These are phyloP conservation scores for Phortica variegata DNA, from an alignment of 1,140 invertebrate genomes.

Conservation along the genomic window DNA sequence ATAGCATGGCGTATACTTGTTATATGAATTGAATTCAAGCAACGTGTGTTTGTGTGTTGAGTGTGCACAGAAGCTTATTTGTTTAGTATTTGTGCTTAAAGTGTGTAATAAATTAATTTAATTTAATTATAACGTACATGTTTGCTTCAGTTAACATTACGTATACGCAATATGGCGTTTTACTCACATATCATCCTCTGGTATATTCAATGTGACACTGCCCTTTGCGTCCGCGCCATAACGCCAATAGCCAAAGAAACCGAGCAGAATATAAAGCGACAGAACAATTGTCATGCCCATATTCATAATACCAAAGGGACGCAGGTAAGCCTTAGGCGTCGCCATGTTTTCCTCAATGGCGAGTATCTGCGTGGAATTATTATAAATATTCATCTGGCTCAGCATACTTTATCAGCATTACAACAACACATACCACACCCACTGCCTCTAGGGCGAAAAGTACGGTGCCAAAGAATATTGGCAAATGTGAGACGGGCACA, in stretches of 20 bases:
- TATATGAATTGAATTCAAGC: too few relatives aligned
- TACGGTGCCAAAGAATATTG: slow-evolving; percentile 82
- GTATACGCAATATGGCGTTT: slow-evolving; percentile 1
- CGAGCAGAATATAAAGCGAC: slow-evolving; percentile 71
- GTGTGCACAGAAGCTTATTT: too few relatives aligned
- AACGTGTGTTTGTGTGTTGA: too few relatives aligned
- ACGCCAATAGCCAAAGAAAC: slow-evolving; percentile 80
- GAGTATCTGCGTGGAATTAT: slow-evolving; percentile 64
- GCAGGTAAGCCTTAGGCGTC: slow-evolving; percentile 71
- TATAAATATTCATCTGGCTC: not conserved
- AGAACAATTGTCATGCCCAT: slow-evolving; percentile 75
- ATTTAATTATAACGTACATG: too few relatives aligned
- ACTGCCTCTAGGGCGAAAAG: slow-evolving; percentile 89
- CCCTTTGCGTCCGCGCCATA: slow-evolving; percentile 68
- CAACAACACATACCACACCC: slow-evolving; percentile 68
- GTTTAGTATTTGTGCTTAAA: too few relatives aligned
- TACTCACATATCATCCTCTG: slow-evolving; percentile 59
- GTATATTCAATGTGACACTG: slow-evolving; percentile 75
- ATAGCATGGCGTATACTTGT: too few relatives aligned
- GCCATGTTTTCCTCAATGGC: slow-evolving; percentile 86
- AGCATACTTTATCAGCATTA: not conserved
- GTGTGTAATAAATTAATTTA: too few relatives aligned
- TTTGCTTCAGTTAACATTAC: too few relatives aligned
- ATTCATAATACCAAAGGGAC: slow-evolving; percentile 74
- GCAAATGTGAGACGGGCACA: slow-evolving; percentile 62